These are phyloP conservation scores for Probaryconus sp. DNA, from an alignment of 1,140 invertebrate species.

Conservation along the genomic window DNA sequence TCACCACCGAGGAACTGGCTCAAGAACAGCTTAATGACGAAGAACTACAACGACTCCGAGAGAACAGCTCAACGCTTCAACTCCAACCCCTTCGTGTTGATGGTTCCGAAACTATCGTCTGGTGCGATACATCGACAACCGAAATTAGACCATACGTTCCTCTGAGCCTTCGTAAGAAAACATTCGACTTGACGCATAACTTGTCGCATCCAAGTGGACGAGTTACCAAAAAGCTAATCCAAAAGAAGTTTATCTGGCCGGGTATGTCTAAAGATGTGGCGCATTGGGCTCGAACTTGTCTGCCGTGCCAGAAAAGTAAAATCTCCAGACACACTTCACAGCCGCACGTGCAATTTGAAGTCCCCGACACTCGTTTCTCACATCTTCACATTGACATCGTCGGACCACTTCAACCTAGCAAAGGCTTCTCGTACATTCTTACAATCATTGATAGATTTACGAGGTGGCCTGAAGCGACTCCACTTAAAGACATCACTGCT, in stretches of 20 bases:
- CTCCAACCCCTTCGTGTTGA: too few relatives aligned
- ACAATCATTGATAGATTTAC: slow-evolving; percentile 75
- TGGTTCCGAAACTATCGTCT: slow-evolving; percentile 4
- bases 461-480: slow-evolving; percentile 73
- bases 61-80: too few relatives aligned
- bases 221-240: not conserved
- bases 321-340: slow-evolving; percentile 42
- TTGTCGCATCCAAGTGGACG: slow-evolving; percentile 10
- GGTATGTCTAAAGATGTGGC: slow-evolving; percentile 5
- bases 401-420: slow-evolving; percentile 69
- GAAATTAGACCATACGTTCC: slow-evolving; percentile 22
- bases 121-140: not conserved
- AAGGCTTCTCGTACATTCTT: slow-evolving; percentile 68
- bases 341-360: not conserved
- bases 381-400: slow-evolving; percentile 78
- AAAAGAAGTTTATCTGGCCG: slow-evolving; percentile 13
- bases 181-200: slow-evolving; percentile 7
- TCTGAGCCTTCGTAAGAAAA: not conserved
- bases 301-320: slow-evolving; percentile 61
- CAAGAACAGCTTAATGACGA: not conserved
- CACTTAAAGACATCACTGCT: slow-evolving; percentile 52
- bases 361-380: slow-evolving; percentile 60
- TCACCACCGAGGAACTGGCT: not conserved
- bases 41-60: too few relatives aligned
- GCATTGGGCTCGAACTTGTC: not conserved